Conservation (phyloP, 1,140 invertebrate species). For the Pogonomyrmex californicus region DNA sequence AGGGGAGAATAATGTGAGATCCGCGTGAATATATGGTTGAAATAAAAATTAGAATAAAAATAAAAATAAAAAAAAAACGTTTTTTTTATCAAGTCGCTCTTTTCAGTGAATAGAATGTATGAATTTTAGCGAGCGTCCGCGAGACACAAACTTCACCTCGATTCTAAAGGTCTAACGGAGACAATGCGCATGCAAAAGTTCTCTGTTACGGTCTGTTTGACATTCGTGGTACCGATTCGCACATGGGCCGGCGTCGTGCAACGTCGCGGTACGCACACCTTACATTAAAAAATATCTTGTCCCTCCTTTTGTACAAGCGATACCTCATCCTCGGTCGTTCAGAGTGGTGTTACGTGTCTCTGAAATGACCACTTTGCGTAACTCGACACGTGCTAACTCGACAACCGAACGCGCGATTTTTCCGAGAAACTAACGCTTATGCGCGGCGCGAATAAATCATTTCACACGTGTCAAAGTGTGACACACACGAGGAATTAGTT, state of each 20-base stretch:
- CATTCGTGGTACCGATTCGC: conserved; percentile 41
- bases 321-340: conserved; percentile 43
- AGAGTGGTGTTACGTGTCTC: conserved; percentile 21
- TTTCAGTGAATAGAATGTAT: background rate
- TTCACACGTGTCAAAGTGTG: background rate
- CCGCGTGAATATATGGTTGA: background rate
- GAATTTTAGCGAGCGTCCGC: conserved; percentile 42
- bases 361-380: conserved; percentile 30
- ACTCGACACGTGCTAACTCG: conserved; percentile 48
- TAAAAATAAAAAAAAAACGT: background rate
- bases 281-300: conserved; percentile 12
- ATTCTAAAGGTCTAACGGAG: conserved; percentile 39
- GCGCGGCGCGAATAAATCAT: conserved; percentile 1
- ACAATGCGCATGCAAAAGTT: conserved; percentile 35
- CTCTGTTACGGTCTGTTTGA: conserved; percentile 54
- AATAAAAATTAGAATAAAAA: background rate
- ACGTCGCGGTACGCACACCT: background rate
- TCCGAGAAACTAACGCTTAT: conserved; percentile 10
- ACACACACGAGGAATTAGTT: background rate
- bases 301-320: conserved; percentile 8
- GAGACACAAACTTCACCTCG: background rate
- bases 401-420: conserved; percentile 29
- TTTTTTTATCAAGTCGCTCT: background rate
- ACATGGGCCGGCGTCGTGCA: conserved; percentile 29
- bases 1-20: background rate